Conservation (phyloP, 2,888 invertebrate species). For the Hermaeophaga mercurialis region DNA sequence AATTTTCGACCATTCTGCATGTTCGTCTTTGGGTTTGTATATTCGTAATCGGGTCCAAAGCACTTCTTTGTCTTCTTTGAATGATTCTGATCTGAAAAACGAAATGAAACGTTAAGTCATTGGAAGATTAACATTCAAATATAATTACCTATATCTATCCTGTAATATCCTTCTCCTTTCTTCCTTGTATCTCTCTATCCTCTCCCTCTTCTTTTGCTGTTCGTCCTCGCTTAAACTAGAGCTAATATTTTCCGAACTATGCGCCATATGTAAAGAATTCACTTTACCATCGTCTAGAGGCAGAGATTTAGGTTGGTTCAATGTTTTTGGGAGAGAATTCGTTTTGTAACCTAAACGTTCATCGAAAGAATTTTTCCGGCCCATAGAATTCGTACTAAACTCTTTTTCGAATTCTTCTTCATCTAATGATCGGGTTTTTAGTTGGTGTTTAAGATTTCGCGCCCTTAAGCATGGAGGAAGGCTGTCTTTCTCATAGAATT, state of each 20-base stretch:
- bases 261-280: slow-evolving; percentile 49
- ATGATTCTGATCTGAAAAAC: slow-evolving; percentile 71
- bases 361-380: slow-evolving; percentile 65
- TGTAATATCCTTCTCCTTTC: slow-evolving; percentile 83
- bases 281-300: slow-evolving; percentile 55
- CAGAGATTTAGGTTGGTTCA: slow-evolving; percentile 63
- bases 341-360: slow-evolving; percentile 44
- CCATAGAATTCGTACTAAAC: slow-evolving; percentile 58
- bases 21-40: slow-evolving; percentile 45
- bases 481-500: slow-evolving; percentile 52
- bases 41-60: slow-evolving; percentile 60
- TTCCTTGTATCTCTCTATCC: slow-evolving; percentile 90
- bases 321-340: slow-evolving; percentile 63
- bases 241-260: slow-evolving; percentile 49
- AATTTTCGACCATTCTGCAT: slow-evolving; percentile 18
- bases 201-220: slow-evolving; percentile 69
- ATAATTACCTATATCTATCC: slow-evolving; percentile 69
- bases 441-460: slow-evolving; percentile 65
- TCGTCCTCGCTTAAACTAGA: slow-evolving; percentile 41
- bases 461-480: slow-evolving; percentile 68
- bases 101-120: too few species aligned
- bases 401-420: slow-evolving; percentile 76
- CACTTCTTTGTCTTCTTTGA: slow-evolving; percentile 66
- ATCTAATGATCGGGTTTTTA: slow-evolving; percentile 72
- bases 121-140: too few species aligned